These are phyloP conservation scores for Hydraecia micacea DNA, from an alignment of 2,888 invertebrate species.

Conservation along the genomic window DNA sequence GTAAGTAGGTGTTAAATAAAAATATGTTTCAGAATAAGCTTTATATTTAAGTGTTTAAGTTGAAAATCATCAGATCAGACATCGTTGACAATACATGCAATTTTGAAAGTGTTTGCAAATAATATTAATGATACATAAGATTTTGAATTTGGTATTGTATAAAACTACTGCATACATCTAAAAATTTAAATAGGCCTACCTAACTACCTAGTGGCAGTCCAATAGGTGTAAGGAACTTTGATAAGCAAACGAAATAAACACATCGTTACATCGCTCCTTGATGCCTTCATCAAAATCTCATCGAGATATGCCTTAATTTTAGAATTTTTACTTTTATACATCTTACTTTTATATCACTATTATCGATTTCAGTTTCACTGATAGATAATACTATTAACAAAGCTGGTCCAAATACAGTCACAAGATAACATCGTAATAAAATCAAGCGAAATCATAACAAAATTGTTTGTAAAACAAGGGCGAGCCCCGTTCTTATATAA, in stretches of 20 bases:
- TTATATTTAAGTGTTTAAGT: conserved; percentile 63
- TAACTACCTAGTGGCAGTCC: conserved; percentile 65
- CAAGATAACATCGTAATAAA: conserved; percentile 81
- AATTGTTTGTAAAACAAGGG: conserved; percentile 65
- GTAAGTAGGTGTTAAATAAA: conserved; percentile 47
- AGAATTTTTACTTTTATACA: conserved; percentile 69
- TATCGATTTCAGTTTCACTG: conserved; percentile 84
- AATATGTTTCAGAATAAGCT: conserved; percentile 64
- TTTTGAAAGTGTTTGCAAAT: conserved; percentile 56
- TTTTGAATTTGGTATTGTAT: conserved; percentile 51
- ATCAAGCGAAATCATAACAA: conserved; percentile 82
- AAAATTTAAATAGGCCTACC: conserved; percentile 49
- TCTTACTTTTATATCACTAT: conserved; percentile 73
- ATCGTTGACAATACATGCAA: conserved; percentile 63
- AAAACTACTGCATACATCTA: conserved; percentile 55
- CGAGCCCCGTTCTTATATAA: conserved; percentile 52
- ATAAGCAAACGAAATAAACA: conserved; percentile 66
- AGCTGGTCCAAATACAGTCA: conserved; percentile 84
- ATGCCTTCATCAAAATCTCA: conserved; percentile 68
- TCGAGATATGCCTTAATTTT: conserved; percentile 76
- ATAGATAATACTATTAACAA: conserved; percentile 79
- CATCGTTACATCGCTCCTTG: conserved; percentile 43
- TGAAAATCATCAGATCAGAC: conserved; percentile 66
- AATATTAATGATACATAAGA: conserved; percentile 48
- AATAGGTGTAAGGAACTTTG: conserved; percentile 72